Percentiles rank a stretch among this genome's conserved stretches.
Evolutionary conservation across 2,113 vertebrate genomes (phyloP).

Genomic region (Ailurus styani): DNA sequence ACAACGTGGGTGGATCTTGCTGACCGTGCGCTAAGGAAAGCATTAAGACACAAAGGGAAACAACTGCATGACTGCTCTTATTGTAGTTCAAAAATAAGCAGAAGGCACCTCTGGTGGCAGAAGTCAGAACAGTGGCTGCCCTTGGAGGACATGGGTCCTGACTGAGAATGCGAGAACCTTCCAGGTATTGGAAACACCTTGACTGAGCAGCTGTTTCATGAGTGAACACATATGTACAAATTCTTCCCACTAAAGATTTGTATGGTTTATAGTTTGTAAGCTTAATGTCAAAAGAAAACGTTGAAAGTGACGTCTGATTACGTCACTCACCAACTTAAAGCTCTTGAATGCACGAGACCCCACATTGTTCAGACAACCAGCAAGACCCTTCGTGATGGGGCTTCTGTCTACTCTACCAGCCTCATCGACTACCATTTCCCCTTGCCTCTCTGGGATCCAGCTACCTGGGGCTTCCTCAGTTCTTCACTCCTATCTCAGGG

Average conservation of each 20-base stretch:
- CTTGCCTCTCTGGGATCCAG: not conserved
- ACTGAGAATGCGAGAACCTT: not conserved
- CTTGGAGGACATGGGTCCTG: not conserved
- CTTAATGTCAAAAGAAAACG: not conserved
- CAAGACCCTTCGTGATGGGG: not conserved
- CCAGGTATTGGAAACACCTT: not conserved
- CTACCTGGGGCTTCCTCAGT: not conserved
- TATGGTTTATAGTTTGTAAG: not conserved
- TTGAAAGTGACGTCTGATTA: not conserved
- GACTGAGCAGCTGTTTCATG: not conserved
- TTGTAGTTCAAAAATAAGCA: not conserved
- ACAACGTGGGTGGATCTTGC: not conserved
- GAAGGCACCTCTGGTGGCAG: not conserved
- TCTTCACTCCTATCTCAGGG: not conserved
- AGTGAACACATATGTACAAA: not conserved
- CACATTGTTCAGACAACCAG: not conserved
- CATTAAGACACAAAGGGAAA: not conserved
- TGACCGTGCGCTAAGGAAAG: not conserved
- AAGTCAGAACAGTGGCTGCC: not conserved
- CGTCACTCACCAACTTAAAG: not conserved
- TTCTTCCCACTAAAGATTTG: not conserved
- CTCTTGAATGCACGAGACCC: not conserved
- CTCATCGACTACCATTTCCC: fast-evolving
- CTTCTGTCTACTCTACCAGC: not conserved
- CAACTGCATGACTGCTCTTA: no score